Evolutionary conservation across 1,140 invertebrate species (phyloP).

Genomic region (Eulimnadia texana): DNA sequence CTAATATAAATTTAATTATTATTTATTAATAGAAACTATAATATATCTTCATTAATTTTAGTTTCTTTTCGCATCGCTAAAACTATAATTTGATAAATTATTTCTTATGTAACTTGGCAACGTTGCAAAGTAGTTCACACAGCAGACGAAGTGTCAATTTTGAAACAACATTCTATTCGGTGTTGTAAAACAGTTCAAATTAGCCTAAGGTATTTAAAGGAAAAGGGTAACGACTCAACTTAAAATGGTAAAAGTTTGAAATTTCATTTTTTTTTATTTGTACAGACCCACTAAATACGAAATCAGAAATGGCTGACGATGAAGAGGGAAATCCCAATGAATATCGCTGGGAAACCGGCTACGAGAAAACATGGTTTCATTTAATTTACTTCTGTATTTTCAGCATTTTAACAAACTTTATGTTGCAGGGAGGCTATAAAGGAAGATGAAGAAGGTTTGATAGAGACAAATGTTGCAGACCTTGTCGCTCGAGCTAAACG

Average conservation of each 20-base stretch:
- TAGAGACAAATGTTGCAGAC: conserved; percentile 77
- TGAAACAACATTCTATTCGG: background rate
- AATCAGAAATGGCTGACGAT: conserved; percentile 51
- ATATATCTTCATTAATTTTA: background rate
- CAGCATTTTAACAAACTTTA: conserved; percentile 11
- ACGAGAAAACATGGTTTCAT: conserved; percentile 84
- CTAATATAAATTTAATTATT: background rate
- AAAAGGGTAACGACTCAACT: background rate
- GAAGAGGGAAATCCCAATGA: conserved; percentile 62
- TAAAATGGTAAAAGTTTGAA: background rate
- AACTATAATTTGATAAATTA: background rate
- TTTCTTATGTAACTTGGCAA: background rate
- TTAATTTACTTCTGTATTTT: conserved; percentile 14
- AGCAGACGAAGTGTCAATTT: background rate
- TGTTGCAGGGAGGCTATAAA: conserved; percentile 77
- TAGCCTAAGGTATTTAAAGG: background rate
- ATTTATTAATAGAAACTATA: background rate
- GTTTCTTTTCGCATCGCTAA: too few species aligned
- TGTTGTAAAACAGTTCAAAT: background rate
- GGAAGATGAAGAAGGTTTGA: conserved; percentile 83
- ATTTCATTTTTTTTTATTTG: background rate
- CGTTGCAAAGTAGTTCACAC: background rate
- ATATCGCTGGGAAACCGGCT: conserved; percentile 92
- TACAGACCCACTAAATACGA: too few species aligned
- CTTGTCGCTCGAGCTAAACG: conserved; percentile 78